Evolutionary conservation across 2,888 invertebrate genomes (phyloP).

Genomic region (Margaritifera margaritifera): DNA sequence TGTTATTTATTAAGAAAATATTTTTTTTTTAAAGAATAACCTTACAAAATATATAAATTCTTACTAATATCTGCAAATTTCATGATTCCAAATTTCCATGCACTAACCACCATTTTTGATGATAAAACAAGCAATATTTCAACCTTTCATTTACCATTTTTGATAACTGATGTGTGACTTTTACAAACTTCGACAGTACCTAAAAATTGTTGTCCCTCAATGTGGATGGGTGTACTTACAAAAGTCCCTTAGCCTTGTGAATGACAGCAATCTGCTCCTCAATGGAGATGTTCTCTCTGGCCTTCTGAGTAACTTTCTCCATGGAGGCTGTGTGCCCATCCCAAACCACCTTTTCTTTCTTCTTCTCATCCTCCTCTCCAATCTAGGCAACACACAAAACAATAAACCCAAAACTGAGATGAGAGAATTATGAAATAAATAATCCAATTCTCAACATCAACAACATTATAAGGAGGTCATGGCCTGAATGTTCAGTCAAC

Average conservation of each 20-base stretch:
- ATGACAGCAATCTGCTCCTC: slow-evolving; percentile 98
- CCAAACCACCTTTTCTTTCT: slow-evolving; percentile 95
- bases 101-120: too few relatives aligned
- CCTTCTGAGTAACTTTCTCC: slow-evolving; percentile 94
- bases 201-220: not conserved
- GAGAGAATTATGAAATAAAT: too few relatives aligned
- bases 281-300: slow-evolving; percentile 93
- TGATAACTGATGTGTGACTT: not conserved
- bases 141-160: too few relatives aligned
- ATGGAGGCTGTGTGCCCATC: slow-evolving; percentile 98
- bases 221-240: slow-evolving; percentile 72
- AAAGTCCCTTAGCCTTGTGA: slow-evolving; percentile 93
- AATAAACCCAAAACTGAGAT: not conserved
- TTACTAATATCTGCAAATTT: too few relatives aligned
- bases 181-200: not conserved
- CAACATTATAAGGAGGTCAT: too few relatives aligned
- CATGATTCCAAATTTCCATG: too few relatives aligned
- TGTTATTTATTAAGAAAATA: too few relatives aligned
- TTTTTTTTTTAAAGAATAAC: too few relatives aligned
- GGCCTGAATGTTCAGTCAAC: too few relatives aligned
- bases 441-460: too few relatives aligned
- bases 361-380: slow-evolving; percentile 76
- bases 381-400: slow-evolving; percentile 55
- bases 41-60: too few relatives aligned
- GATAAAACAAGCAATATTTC: too few relatives aligned